phyloP scores from a whole-genome alignment of 2,113 vertebrate genomes.

The Pelecanus crispus region DNA sequence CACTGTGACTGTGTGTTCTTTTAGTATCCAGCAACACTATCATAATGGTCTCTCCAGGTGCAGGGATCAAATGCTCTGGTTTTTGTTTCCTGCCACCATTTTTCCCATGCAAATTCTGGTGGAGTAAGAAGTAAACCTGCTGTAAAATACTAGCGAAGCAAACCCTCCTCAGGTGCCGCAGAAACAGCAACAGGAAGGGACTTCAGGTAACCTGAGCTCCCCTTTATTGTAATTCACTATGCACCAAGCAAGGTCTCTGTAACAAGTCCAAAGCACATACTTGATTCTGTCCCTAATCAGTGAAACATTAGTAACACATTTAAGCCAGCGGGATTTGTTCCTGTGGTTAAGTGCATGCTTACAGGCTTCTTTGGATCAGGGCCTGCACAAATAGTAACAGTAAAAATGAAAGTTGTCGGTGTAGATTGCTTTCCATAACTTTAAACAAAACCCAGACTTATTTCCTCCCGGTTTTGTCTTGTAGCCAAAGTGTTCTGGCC shows the following conservation, averaged over 20 bases:
- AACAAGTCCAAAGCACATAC: not conserved
- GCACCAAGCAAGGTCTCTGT: not conserved
- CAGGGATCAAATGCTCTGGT: fast-evolving
- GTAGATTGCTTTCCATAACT: not conserved
- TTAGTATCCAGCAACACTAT: not conserved
- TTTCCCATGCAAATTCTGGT: not conserved
- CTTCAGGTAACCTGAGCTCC: not conserved
- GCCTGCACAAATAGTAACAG: not conserved
- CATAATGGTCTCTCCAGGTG: not conserved
- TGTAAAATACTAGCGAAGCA: not conserved
- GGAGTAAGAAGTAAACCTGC: not conserved
- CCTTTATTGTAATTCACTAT: fast-evolving
- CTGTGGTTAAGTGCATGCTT: not conserved
- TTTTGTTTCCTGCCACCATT: not conserved
- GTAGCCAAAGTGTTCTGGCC: not conserved
- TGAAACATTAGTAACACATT: not conserved
- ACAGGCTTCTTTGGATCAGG: not conserved
- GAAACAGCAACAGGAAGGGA: not conserved
- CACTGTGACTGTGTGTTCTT: not conserved
- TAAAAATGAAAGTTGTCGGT: not conserved
- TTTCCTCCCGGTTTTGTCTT: not conserved
- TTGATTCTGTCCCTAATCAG: not conserved
- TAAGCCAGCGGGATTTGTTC: not conserved
- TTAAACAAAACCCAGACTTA: not conserved
- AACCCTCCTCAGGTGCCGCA: not conserved